Evolutionary conservation across 2,797 vertebrate genomes (phyloP), one percentile per base, ranked within the genome.

Genomic region (Pangasius djambal): DNA sequence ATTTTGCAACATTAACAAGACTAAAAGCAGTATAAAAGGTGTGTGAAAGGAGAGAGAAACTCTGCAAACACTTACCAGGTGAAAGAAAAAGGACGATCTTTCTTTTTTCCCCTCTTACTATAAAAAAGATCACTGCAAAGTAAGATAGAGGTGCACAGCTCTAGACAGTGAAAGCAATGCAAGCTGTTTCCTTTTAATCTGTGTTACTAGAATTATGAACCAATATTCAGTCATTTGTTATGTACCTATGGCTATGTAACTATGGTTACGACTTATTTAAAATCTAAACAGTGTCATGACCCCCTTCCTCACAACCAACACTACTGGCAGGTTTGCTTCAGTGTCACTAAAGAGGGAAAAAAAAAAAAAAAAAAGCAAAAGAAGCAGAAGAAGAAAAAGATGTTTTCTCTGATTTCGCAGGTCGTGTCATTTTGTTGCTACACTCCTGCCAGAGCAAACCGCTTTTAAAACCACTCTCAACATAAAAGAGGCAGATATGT

Each of bases 351-450:
- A 61, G 57, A 72, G 31, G 5, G 37, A 22, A 0, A 2, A 50
- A 77, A 4, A 37, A 12, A 6, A 4, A 44, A n/a, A 79, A 86
- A 88, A 48, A 55, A 12, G 22, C 83, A 81, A 90, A 88, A 93
- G 93, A 93, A 95, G 93, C 93, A 95, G 7, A 20, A 40, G 34
- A 31, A 82, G 1, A 37, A 20, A 4, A n/a, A 48, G 31, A 81
- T 81, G 78, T 83, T 61, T 65, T 48, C 15, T 65, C 59, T 48
- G 59, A 83, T 83, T 31, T 61, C n/a, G 6, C 15, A 83, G 81
- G 92, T 94, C 93, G 93, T 92, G 92, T 90, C 93, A 93, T 94
- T 94, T 93, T 93, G 92, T 93, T 93, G 94, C 93, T 91, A 91
- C 89, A 83, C 90, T 93, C 90, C 93, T 95, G 93, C 94, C 93